Percentiles rank a stretch among this genome's conserved stretches.
Conservation (phyloP, 2,797 vertebrate genomes). For the Bovichtus variegatus region DNA sequence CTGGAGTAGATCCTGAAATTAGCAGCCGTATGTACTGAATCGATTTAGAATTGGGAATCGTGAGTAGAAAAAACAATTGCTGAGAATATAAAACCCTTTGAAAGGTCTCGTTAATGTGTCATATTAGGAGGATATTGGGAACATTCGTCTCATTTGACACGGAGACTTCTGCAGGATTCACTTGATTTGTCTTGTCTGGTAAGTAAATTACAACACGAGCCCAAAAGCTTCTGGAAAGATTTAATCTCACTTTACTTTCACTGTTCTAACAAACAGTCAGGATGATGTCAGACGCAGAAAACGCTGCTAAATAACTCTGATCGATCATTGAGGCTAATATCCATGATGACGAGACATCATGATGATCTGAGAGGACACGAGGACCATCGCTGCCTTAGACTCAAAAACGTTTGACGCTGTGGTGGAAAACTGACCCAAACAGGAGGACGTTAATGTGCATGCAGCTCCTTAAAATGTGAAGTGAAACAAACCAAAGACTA, state of each 20-base stretch:
- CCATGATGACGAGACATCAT: constrained; percentile 40
- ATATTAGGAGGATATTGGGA: too few relatives aligned
- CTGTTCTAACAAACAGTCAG: constrained; percentile 74
- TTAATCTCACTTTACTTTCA: constrained; percentile 74
- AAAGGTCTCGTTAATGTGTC: too few relatives aligned
- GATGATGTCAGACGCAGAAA: constrained; percentile 68
- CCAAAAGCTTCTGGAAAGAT: constrained; percentile 75
- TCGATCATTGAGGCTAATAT: constrained; percentile 55
- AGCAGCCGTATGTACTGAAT: too few relatives aligned
- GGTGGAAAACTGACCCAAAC: constrained; percentile 49
- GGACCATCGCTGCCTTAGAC: constrained; percentile 16
- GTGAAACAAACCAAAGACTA: constrained; percentile 59
- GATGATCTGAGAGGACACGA: constrained; percentile 29
- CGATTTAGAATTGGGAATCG: too few relatives aligned
- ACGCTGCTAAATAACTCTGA: constrained; percentile 63
- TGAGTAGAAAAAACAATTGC: too few relatives aligned
- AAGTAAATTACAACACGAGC: constrained; percentile 51
- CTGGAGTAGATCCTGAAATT: too few relatives aligned
- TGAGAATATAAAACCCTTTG: too few relatives aligned
- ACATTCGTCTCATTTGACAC: not conserved
- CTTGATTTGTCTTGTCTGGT: not conserved
- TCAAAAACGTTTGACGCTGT: constrained; percentile 30
- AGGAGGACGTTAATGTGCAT: constrained; percentile 59
- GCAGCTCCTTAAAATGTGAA: constrained; percentile 54
- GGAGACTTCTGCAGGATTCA: not conserved